These are phyloP conservation scores for Rosalia funebris DNA, from an alignment of 2,888 invertebrate species.

Conservation along the genomic window DNA sequence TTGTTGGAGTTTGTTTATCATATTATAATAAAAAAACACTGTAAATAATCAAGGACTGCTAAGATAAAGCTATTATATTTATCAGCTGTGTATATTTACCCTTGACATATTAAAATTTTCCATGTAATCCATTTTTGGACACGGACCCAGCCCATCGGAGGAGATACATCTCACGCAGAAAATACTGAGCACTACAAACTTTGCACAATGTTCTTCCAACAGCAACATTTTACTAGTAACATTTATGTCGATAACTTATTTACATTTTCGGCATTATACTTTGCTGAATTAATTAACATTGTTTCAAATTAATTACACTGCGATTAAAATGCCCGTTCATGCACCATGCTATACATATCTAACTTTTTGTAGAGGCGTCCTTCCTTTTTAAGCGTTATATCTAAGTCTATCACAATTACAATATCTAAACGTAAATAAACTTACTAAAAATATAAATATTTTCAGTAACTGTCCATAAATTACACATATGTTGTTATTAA, in stretches of 20 bases:
- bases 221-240: slow-evolving; percentile 41
- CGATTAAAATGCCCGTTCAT: slow-evolving; percentile 9
- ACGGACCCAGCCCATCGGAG: slow-evolving; percentile 72
- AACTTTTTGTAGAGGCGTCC: not conserved
- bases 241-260: slow-evolving; percentile 32
- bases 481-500: slow-evolving; percentile 8
- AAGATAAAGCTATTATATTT: too few species aligned
- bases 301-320: slow-evolving; percentile 20
- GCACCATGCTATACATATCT: not conserved
- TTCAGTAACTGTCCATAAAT: not conserved
- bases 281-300: slow-evolving; percentile 35
- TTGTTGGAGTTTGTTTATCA: too few species aligned
- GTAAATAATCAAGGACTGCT: too few species aligned
- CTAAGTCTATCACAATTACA: too few species aligned
- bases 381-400: not conserved
- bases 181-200: slow-evolving; percentile 38
- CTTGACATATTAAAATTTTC: slow-evolving; percentile 73
- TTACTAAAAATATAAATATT: slow-evolving; percentile 13
- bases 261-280: slow-evolving; percentile 34
- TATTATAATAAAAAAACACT: too few species aligned
- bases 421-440: slow-evolving; percentile 10
- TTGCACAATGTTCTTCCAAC: slow-evolving; percentile 37
- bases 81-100: too few species aligned
- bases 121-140: slow-evolving; percentile 74
- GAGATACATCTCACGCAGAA: slow-evolving; percentile 33